Evolutionary conservation across 2,888 invertebrate genomes (phyloP), one percentile per base, ranked within the genome.

Genomic region (Troglohyphantes excavatus): DNA sequence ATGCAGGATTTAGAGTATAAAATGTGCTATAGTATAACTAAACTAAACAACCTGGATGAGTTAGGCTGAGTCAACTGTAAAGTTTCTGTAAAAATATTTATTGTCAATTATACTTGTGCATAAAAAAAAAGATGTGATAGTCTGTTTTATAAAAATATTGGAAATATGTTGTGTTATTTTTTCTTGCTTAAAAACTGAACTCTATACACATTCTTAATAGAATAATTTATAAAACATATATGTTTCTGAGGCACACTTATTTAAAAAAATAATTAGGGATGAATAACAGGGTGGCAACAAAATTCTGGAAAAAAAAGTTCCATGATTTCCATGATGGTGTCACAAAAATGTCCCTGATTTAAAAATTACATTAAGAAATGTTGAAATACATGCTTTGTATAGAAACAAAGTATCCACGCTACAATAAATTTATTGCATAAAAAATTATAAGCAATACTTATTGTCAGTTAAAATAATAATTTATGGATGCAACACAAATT

Each of bases 61-160:
- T 72, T 82, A 82, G 82, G 82, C 70, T 33, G 61, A 82, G 82
- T 82, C 82, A 82, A n/a, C 70, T 82, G 82, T 82, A 82, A 82
- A 82, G 70, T 70, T 70, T 82, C 70, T 82, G 82, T 82, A 82
- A 82, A 82, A 82, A 82, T 82, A 82, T 61, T 82, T 82, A 68
- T 82, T 82, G 82, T 82, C 82, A 82, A 70, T 72, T 82, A 70
- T 70, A 82, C 82, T 82, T 82, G 82, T 82, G 82, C 82, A 82
- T 82, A 82, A 72, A 39, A 39, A 72, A 39, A 39, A 39, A 70
- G 53, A 70, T 82, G 82, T 82, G 82, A 82, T 82, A 61, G 82
- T 82, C 82, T 82, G 82, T 82, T 82, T 82, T 82, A 82, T 82
- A 82, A 82, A 82, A 82, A 82, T 82, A 82, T 82, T 82, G 68